Evolutionary conservation across 2,888 invertebrate genomes (phyloP), one percentile per base, ranked within the genome.

Genomic region (Camponotus fellah): DNA sequence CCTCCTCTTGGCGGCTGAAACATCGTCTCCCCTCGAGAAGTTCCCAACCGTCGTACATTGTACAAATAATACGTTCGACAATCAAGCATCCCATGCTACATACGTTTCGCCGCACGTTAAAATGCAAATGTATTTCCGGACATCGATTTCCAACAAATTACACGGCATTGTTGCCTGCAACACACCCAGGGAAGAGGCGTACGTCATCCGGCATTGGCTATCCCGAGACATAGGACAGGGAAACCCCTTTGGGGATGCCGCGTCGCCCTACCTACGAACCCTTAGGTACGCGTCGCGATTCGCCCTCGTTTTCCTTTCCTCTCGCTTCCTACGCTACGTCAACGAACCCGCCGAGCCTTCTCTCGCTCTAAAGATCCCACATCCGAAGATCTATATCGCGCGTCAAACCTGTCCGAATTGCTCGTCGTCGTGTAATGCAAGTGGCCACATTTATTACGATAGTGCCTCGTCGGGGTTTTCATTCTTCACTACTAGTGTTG

Each of bases 371-470:
- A 37, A 60, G 66, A 81, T 46, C 26, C 85, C 87, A 83, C 53
- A 8, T 92, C 93, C 93, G 92, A 93, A 94, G 92, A 93, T 94
- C 94, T 94, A 94, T 94, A 95, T 94, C 94, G 95, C 94, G 94
- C 94, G 94, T 95, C 95, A 94, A 95, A 94, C 94, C 94, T 93
- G 93, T 94, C 94, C 92, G 94, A 95, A 95, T 95, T 94, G 95
- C 94, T 95, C 95, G 94, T 94, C 94, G 93, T 93, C 94, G 93
- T 94, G 95, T 95, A 95, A 95, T 95, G 95, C 95, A 95, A 95
- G 94, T 94, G 94, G 93, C 91, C 94, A 90, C 94, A 94, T 95
- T 95, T 95, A 95, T 95, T 95, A 94, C 93, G 94, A 93, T 94
- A 94, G 93, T 92, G 88, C 46, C 94, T 49, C 93, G 91, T 94